Conservation (phyloP, 92 coral and sea anemone genomes). For the Zoanthus sansibaricus region DNA sequence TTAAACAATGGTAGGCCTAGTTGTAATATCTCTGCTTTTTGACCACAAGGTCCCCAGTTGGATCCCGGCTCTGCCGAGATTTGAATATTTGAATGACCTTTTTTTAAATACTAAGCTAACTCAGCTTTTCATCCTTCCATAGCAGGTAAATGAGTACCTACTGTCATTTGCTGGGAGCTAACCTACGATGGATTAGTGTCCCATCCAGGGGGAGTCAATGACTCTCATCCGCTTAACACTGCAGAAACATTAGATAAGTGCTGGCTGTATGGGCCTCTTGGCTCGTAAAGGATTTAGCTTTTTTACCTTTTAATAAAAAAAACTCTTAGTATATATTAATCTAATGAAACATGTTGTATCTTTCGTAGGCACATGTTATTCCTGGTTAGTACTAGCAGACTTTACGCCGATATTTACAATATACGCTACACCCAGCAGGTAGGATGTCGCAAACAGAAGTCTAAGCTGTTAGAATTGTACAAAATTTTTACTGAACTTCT, state of each 20-base stretch:
- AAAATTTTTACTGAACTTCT: too few relatives aligned
- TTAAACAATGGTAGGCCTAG: too few relatives aligned
- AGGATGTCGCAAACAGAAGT: background rate
- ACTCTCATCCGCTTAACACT: background rate
- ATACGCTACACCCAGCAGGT: constrained; percentile 77
- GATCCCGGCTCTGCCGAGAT: too few relatives aligned
- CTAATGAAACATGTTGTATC: background rate
- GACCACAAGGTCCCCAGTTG: too few relatives aligned
- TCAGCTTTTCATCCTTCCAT: too few relatives aligned
- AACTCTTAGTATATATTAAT: background rate
- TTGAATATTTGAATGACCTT: too few relatives aligned
- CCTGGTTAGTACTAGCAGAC: constrained; percentile 82
- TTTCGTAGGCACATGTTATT: constrained; percentile 80
- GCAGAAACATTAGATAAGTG: background rate
- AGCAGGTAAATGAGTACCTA: too few relatives aligned
- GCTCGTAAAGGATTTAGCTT: background rate
- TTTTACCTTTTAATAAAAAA: background rate
- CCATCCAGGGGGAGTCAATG: background rate
- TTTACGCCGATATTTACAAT: constrained; percentile 73
- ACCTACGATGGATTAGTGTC: too few relatives aligned
- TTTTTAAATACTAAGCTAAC: too few relatives aligned
- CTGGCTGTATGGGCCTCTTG: background rate
- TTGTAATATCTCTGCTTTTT: too few relatives aligned
- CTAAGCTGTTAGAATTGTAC: too few relatives aligned
- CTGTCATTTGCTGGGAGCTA: too few relatives aligned